A percentile compares a stretch with the other conserved stretches of the same genome.
Evolutionary conservation across 2,888 invertebrate genomes (phyloP).

Genomic region (Epinotia ramella): DNA sequence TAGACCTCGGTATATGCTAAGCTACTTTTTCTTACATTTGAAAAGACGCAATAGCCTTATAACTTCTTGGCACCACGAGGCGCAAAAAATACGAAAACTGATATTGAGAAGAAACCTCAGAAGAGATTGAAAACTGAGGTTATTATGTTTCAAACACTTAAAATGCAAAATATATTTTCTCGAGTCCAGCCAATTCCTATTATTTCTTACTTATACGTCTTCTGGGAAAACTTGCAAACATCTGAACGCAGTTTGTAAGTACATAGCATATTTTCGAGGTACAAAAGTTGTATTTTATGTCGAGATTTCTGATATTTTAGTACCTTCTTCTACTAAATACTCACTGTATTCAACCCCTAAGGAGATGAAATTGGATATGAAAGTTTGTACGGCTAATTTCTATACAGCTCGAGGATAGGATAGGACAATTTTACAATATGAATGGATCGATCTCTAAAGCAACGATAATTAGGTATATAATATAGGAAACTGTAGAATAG

Average conservation of each 20-base stretch:
- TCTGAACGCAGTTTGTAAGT: neutral
- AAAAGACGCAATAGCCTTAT: no score
- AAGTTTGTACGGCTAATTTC: no score
- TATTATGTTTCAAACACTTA: slow-evolving; percentile 14
- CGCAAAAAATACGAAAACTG: neutral
- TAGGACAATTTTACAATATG: no score
- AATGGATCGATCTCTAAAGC: neutral
- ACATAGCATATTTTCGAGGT: slow-evolving; percentile 4
- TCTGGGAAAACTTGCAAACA: slow-evolving; percentile 7
- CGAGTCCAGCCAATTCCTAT: neutral
- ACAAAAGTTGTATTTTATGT: slow-evolving; percentile 23
- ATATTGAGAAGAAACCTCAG: neutral
- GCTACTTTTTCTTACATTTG: no score
- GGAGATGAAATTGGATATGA: no score
- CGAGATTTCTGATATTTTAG: no score
- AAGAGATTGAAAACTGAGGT: neutral
- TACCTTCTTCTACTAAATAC: no score
- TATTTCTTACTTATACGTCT: slow-evolving; percentile 2
- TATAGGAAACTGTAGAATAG: neutral
- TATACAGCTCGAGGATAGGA: neutral
- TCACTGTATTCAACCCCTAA: no score
- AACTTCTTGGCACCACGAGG: neutral
- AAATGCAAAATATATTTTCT: slow-evolving; percentile 8
- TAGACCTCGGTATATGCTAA: neutral
- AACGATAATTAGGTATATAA: neutral